A percentile compares a stretch with the other conserved stretches of the same genome.
Conservation (phyloP, 2,888 invertebrate species). For the Neuroscelio doddi region DNA sequence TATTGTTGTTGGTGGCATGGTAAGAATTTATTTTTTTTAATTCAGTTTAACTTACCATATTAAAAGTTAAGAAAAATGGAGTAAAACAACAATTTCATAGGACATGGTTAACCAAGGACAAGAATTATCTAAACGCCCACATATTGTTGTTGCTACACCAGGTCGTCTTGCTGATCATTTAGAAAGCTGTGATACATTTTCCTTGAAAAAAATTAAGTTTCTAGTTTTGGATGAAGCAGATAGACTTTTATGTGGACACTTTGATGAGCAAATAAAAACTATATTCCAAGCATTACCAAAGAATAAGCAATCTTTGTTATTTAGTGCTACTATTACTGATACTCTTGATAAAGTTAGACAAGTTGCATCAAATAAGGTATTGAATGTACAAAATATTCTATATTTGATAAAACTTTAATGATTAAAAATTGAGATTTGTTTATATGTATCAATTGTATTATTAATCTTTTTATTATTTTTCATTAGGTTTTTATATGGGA, state of each 20-base stretch:
- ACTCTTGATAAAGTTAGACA: conserved; percentile 80
- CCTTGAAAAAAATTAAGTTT: conserved; percentile 85
- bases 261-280: conserved; percentile 86
- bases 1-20: conserved; percentile 94
- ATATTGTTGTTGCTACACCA: conserved; percentile 97
- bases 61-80: too few species aligned
- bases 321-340: conserved; percentile 96
- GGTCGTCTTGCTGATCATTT: conserved; percentile 95
- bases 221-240: conserved; percentile 98
- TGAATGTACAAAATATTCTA: too few species aligned
- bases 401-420: too few species aligned
- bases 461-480: too few species aligned
- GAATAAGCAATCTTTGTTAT: conserved; percentile 89
- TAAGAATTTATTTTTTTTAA: conserved; percentile 10
- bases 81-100: conserved; percentile 18
- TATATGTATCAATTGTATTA: too few species aligned
- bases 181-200: conserved; percentile 87
- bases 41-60: too few species aligned
- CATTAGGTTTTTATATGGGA: conserved; percentile 71
- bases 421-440: too few species aligned
- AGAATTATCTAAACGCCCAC: conserved; percentile 88
- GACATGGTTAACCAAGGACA: conserved; percentile 92
- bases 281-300: conserved; percentile 85
- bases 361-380: conserved; percentile 78
- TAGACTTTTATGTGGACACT: conserved; percentile 84